Conservation (phyloP, 2,113 vertebrate species). For the Halichoeres trimaculatus region DNA sequence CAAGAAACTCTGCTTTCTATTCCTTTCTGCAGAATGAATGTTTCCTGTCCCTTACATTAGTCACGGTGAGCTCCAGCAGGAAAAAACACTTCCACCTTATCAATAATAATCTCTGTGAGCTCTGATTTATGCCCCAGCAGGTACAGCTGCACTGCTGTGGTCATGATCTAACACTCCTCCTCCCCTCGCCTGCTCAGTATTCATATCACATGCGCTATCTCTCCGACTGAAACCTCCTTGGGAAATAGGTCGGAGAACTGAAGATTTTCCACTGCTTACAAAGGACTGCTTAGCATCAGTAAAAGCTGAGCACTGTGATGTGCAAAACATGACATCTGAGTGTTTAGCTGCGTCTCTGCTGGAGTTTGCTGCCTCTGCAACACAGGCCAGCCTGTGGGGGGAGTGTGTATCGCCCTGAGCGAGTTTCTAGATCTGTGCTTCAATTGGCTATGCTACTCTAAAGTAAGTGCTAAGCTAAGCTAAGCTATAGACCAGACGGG, state of each 20-base stretch:
- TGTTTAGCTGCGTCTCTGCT: conserved; percentile 35
- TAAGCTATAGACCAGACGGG: conserved; percentile 2
- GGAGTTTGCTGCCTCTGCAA: conserved; percentile 11
- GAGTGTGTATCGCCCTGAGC: conserved; percentile 31
- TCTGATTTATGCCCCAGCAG: conserved; percentile 52
- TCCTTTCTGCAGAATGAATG: conserved; percentile 28
- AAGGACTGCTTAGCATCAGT: conserved; percentile 48
- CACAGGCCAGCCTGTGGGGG: conserved; percentile 13
- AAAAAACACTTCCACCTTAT: conserved; percentile 40
- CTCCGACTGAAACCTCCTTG: conserved; percentile 45
- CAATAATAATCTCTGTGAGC: conserved; percentile 47
- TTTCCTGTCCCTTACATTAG: conserved; percentile 7
- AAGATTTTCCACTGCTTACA: conserved; percentile 25
- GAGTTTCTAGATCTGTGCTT: conserved; percentile 15
- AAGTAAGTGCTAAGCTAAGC: conserved; percentile 42
- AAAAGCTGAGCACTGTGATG: conserved; percentile 32
- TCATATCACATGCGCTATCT: conserved; percentile 53
- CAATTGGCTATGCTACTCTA: conserved; percentile 19
- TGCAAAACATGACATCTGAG: conserved; percentile 40
- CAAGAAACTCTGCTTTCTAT: neutral
- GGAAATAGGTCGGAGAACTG: conserved; percentile 52
- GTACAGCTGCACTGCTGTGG: conserved; percentile 35
- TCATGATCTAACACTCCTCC: conserved; percentile 42
- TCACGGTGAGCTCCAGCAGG: conserved; percentile 19
- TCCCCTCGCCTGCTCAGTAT: conserved; percentile 65